Evolutionary conservation across 2,797 vertebrate genomes (phyloP).

Genomic region (Lepilemur septentrionalis): DNA sequence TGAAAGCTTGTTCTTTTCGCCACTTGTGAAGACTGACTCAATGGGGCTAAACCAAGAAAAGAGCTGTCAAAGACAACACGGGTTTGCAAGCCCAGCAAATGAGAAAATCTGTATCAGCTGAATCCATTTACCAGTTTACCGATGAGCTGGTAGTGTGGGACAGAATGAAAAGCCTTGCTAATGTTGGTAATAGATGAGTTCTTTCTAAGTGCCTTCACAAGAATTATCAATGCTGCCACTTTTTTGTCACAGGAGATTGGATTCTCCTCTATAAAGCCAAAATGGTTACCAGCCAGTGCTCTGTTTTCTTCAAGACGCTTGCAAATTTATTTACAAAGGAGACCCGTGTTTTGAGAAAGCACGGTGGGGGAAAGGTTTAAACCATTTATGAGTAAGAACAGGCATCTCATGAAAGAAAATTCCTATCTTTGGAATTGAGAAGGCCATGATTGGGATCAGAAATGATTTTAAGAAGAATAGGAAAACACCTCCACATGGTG

Average conservation of each 20-base stretch:
- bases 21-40: slow-evolving; percentile 18
- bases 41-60: neutral
- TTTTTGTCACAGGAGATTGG: slow-evolving; percentile 3
- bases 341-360: neutral
- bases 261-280: slow-evolving; percentile 10
- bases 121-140: neutral
- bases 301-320: slow-evolving; percentile 26
- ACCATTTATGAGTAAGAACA: neutral
- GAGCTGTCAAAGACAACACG: neutral
- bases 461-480: neutral
- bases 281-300: neutral
- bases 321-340: slow-evolving; percentile 48
- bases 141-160: neutral
- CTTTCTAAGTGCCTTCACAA: neutral
- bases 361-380: neutral
- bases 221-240: neutral
- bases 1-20: neutral
- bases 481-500: neutral
- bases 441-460: neutral
- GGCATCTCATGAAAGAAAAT: neutral
- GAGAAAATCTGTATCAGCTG: neutral
- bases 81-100: neutral
- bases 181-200: neutral
- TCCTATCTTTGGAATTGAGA: neutral
- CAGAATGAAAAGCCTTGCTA: neutral